These are phyloP conservation scores for Zonotrichia leucophrys DNA, from an alignment of 2,113 vertebrate species.

Conservation along the genomic window DNA sequence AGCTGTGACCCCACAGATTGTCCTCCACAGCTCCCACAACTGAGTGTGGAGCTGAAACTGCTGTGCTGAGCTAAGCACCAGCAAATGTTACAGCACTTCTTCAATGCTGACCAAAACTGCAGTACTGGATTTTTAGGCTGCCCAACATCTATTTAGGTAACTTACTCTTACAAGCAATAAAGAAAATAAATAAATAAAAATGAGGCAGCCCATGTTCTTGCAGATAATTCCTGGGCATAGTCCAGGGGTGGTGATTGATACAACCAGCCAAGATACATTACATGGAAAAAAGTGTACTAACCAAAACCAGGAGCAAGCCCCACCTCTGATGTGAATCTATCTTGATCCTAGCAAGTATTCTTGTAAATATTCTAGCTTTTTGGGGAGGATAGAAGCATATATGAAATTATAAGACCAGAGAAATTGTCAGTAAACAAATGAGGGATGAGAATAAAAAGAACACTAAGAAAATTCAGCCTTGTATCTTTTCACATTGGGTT, in stretches of 20 bases:
- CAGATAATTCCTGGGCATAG: not conserved
- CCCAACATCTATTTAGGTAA: not conserved
- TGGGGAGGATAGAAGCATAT: not conserved
- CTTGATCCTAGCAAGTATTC: not conserved
- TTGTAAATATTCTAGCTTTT: not conserved
- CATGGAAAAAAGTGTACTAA: not conserved
- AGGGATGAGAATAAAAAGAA: not conserved
- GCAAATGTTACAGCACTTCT: not conserved
- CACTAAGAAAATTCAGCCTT: not conserved
- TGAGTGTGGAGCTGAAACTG: not conserved
- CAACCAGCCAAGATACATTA: not conserved
- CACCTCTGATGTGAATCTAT: not conserved
- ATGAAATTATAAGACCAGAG: not conserved
- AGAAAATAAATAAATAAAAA: not conserved
- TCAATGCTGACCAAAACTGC: not conserved
- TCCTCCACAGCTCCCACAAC: not conserved
- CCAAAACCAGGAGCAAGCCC: not conserved
- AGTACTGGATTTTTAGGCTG: not conserved
- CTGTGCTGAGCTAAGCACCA: not conserved
- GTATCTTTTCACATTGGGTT: accelerated
- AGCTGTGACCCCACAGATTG: accelerated
- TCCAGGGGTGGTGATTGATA: not conserved
- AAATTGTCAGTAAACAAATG: not conserved
- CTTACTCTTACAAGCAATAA: not conserved
- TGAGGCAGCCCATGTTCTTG: not conserved